phyloP scores from a whole-genome alignment of 2,113 vertebrate species.

The Nesoenas mayeri region DNA sequence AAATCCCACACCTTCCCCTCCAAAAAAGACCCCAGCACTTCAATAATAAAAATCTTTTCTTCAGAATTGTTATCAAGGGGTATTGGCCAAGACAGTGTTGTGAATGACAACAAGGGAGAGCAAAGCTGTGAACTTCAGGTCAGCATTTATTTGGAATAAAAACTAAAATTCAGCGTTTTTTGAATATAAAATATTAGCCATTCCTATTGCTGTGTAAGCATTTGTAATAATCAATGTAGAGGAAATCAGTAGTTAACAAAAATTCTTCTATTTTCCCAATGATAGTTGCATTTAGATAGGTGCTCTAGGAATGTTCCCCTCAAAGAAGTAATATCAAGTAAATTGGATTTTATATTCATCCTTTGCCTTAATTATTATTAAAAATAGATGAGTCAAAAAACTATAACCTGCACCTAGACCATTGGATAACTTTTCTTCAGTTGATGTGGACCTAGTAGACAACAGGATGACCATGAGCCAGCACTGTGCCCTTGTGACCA shows the following conservation, averaged over 20 bases:
- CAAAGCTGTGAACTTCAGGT: background rate
- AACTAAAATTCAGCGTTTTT: background rate
- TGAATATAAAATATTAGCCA: background rate
- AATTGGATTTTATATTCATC: background rate
- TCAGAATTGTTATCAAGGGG: background rate
- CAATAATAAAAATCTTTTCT: background rate
- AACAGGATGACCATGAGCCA: too few relatives aligned
- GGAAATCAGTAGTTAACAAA: background rate
- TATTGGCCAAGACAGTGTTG: background rate
- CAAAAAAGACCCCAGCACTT: background rate
- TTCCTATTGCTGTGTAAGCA: background rate
- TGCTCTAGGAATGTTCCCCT: background rate
- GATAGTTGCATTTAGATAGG: background rate
- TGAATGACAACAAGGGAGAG: background rate
- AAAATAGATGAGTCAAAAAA: background rate
- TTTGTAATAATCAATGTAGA: background rate
- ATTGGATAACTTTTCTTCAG: background rate
- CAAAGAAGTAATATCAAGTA: background rate
- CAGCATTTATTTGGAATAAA: background rate
- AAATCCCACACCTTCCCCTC: too few relatives aligned
- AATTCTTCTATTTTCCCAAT: background rate
- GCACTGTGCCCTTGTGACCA: too few relatives aligned
- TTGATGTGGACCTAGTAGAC: background rate
- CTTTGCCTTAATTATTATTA: background rate
- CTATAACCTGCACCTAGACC: background rate